Evolutionary conservation across 1,140 invertebrate species (phyloP).

Genomic region (Harpegnathos saltator): DNA sequence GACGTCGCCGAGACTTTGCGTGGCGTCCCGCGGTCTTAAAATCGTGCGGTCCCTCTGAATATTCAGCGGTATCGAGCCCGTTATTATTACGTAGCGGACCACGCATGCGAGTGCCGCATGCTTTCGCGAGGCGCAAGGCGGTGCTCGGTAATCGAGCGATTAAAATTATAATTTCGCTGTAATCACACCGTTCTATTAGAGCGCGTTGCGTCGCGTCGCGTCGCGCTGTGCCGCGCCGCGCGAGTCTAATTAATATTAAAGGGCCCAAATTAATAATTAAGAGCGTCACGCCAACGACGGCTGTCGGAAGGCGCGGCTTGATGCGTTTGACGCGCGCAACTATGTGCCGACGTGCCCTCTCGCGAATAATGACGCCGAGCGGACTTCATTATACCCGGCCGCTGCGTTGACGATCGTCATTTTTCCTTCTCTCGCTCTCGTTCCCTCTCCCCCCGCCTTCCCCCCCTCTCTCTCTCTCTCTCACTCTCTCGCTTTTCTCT

Average conservation of each 20-base stretch:
- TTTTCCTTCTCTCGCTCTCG: conserved; percentile 64
- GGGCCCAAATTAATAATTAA: conserved; percentile 70
- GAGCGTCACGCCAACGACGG: conserved; percentile 39
- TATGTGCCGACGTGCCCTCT: conserved; percentile 24
- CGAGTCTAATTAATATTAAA: conserved; percentile 66
- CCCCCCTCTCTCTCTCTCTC: too few species aligned
- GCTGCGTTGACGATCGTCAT: conserved; percentile 64
- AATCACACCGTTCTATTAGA: conserved; percentile 50
- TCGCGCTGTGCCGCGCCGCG: background rate
- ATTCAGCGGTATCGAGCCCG: conserved; percentile 60
- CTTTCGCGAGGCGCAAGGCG: background rate
- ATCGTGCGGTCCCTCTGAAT: conserved; percentile 57
- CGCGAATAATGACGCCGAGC: conserved; percentile 9
- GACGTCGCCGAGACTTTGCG: conserved; percentile 31
- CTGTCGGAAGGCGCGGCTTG: conserved; percentile 43
- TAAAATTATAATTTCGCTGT: conserved; percentile 71
- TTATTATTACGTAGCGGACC: conserved; percentile 60
- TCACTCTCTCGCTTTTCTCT: background rate
- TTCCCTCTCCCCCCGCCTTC: too few species aligned
- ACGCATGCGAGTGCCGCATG: conserved; percentile 26
- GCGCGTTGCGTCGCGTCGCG: background rate
- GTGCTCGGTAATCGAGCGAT: conserved; percentile 65
- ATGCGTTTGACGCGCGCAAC: background rate
- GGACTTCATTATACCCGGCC: conserved; percentile 62
- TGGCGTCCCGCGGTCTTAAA: conserved; percentile 49